Evolutionary conservation across 2,113 vertebrate genomes (phyloP).

Genomic region (Tenebrosternarchus preto): DNA sequence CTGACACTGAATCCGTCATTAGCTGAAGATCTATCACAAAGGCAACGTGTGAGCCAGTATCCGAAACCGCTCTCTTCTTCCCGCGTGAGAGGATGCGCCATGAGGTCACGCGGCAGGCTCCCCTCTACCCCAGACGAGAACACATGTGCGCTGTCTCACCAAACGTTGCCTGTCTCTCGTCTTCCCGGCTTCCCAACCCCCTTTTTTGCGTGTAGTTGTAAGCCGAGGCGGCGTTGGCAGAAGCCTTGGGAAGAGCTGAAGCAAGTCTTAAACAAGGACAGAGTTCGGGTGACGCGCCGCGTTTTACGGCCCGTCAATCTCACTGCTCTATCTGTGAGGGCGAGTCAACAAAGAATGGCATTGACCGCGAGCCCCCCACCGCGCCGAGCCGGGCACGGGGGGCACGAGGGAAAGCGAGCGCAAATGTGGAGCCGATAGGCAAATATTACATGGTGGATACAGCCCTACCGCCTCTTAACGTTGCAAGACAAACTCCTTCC

Average conservation of each 20-base stretch:
- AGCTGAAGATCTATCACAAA: constrained; percentile 23
- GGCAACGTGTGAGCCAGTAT: neutral
- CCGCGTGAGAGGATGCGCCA: constrained; percentile 2
- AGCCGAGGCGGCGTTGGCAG: constrained; percentile 24
- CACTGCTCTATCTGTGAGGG: constrained; percentile 69
- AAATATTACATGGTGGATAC: constrained; percentile 87
- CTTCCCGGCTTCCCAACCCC: constrained; percentile 20
- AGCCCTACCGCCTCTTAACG: constrained; percentile 78
- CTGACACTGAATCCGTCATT: constrained; percentile 34
- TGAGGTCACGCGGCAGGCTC: constrained; percentile 33
- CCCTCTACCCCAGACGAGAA: neutral
- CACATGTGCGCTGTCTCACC: constrained; percentile 17
- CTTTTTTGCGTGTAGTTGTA: neutral
- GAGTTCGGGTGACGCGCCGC: constrained; percentile 59
- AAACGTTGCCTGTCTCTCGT: neutral
- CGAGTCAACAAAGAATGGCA: constrained; percentile 79
- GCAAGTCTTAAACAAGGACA: constrained; percentile 14
- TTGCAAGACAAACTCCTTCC: constrained; percentile 59
- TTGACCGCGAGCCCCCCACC: constrained; percentile 82
- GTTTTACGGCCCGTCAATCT: constrained; percentile 76
- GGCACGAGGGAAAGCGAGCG: constrained; percentile 60
- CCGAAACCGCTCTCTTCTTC: neutral
- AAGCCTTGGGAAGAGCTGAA: neutral
- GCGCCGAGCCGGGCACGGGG: constrained; percentile 73
- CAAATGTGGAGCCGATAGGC: constrained; percentile 79